Conservation (phyloP, 2,113 vertebrate genomes). For the Perognathus longimembris region DNA sequence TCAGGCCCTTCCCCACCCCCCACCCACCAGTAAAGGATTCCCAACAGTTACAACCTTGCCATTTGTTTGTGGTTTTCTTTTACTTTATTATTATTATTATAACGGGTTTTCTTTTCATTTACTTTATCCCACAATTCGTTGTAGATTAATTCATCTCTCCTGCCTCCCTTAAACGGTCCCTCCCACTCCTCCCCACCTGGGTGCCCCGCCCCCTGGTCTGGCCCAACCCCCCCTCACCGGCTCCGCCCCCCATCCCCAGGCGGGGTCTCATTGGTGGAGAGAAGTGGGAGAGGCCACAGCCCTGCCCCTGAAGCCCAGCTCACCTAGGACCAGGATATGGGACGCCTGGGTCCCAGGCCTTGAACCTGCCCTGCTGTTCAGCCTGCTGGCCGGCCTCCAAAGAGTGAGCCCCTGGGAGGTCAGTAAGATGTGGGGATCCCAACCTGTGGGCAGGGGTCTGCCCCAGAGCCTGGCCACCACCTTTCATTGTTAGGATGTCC, state of each 20-base stretch:
- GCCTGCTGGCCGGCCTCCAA: constrained; percentile 52
- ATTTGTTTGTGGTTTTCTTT: too few species aligned
- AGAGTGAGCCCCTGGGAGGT: constrained; percentile 45
- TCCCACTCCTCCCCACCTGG: rapidly evolving
- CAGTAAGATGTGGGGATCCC: neutral
- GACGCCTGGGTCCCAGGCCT: constrained; percentile 18
- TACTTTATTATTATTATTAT: too few species aligned
- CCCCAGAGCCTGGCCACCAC: neutral
- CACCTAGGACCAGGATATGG: constrained; percentile 56
- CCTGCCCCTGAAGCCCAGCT: constrained; percentile 49
- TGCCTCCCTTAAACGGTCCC: neutral
- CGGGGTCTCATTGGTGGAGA: constrained; percentile 62
- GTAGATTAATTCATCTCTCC: neutral
- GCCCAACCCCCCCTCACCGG: neutral
- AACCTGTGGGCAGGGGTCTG: neutral
- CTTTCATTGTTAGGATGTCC: constrained; percentile 33
- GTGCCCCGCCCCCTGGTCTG: neutral
- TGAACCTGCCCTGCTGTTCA: constrained; percentile 13
- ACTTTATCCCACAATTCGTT: too few species aligned
- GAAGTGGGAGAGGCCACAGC: constrained; percentile 46
- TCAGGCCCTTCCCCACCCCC: too few species aligned
- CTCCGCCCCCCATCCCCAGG: constrained; percentile 36
- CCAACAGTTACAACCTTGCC: too few species aligned
- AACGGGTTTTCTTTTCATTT: too few species aligned
- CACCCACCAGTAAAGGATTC: too few species aligned